Evolutionary conservation across 2,888 invertebrate species (phyloP), one percentile per base, ranked within the genome.

Genomic region (Tinea semifulvella): DNA sequence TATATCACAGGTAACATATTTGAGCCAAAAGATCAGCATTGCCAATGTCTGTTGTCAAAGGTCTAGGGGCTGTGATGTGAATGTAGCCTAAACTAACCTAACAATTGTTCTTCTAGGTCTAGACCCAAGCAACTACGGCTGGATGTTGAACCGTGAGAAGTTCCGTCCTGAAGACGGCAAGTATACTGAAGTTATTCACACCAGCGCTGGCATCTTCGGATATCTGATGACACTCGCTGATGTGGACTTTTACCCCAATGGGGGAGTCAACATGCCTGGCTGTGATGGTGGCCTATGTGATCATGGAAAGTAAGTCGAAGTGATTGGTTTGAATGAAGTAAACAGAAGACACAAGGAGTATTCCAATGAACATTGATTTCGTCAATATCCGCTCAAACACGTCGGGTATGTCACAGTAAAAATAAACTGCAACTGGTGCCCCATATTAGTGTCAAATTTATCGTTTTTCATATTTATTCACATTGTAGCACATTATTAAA

Each of bases 141-240:
- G 58, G 3, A 60, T 59, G 51, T 55, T 60, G 10, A 57, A 63
- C 47, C 36, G 48, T 0, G 13, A 63, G 14, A 56, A 49, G 3
- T 56, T 68, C 45, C 40, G 49, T 0, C 13, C 54, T 0, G 11
- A 46, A 0, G 68, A 67, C 13, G 62, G 58, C 0, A 1, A 17
- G 0, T 67, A 65, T 53, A 64, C 61, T 0, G 68, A 67, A 38
- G 58, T 62, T 0, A 61, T 68, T 14, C 65, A 66, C 55, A 65
- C 67, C 1, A 63, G 63, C 47, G 58, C 56, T 0, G 66, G 58
- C 0, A 44, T 53, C 19, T 53, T 56, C 7, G 66, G 67, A 0
- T 56, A 58, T 22, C 2, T 45, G 1, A 2, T 44, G 2, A 52
- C 57, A 0, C 10, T 63, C 0, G 67, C 49, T 0, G 45, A 65